Percentiles rank a stretch among this genome's conserved stretches.
Evolutionary conservation across 1,140 invertebrate species (phyloP).

Genomic region (Calosoma granatense): DNA sequence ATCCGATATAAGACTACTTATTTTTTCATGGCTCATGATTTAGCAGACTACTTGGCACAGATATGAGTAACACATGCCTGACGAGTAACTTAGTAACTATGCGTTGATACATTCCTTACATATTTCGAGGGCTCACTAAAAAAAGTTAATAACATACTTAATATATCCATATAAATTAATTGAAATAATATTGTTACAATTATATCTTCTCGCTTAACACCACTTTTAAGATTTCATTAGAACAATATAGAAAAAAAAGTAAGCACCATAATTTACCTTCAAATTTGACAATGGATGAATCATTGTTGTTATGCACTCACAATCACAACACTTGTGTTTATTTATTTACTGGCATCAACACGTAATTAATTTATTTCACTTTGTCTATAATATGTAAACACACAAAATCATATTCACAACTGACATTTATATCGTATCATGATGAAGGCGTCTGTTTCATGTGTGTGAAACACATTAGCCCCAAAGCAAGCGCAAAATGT

Average conservation of each 20-base stretch:
- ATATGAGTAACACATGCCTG: slow-evolving; percentile 7
- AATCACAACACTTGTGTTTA: not conserved
- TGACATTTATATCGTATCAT: not conserved
- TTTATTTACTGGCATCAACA: not conserved
- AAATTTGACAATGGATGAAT: too few relatives aligned
- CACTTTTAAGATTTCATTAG: too few relatives aligned
- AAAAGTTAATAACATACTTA: too few relatives aligned
- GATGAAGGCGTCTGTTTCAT: not conserved
- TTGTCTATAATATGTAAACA: not conserved
- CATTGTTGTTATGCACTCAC: not conserved
- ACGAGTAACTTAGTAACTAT: slow-evolving; percentile 3
- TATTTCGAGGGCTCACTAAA: not conserved
- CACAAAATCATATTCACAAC: not conserved
- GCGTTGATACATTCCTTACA: not conserved
- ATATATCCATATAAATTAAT: too few relatives aligned
- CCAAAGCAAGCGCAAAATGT: not conserved
- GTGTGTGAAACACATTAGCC: not conserved
- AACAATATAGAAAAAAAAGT: too few relatives aligned
- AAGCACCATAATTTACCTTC: too few relatives aligned
- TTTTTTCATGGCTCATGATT: slow-evolving; percentile 9
- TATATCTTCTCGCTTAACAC: too few relatives aligned
- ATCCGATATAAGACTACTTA: slow-evolving; percentile 4
- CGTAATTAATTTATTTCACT: not conserved
- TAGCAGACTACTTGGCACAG: not conserved
- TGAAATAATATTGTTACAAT: too few relatives aligned